These are phyloP conservation scores for Illadopsis cleaveri DNA, from an alignment of 2,113 vertebrate species.

Conservation along the genomic window DNA sequence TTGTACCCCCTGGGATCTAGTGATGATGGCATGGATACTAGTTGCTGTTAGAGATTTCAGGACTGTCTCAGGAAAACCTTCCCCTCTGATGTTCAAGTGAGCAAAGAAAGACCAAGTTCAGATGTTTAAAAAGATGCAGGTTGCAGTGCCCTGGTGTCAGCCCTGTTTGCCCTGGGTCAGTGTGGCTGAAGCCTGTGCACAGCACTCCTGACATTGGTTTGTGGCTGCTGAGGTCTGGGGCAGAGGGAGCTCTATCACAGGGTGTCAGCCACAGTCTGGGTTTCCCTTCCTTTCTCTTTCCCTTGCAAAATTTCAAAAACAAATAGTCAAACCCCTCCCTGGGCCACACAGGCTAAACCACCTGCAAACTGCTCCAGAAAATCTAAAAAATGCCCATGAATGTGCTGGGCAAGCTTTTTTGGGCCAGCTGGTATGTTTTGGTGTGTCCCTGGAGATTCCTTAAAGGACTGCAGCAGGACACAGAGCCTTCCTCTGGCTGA, in stretches of 20 bases:
- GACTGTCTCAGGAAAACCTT: background rate
- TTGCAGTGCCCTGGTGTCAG: background rate
- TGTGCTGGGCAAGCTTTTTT: background rate
- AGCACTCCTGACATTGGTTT: background rate
- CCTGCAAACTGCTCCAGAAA: background rate
- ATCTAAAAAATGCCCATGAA: background rate
- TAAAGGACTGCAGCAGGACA: background rate
- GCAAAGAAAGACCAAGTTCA: background rate
- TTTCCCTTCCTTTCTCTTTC: background rate
- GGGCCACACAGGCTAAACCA: background rate
- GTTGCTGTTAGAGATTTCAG: background rate
- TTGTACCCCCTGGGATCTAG: background rate
- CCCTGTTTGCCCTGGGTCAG: background rate
- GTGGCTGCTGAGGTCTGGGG: constrained; percentile 16
- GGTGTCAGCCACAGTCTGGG: background rate
- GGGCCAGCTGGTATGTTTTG: background rate
- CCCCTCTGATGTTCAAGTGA: background rate
- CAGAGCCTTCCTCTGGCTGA: background rate
- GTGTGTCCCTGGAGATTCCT: background rate
- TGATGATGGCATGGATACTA: background rate
- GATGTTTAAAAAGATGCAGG: background rate
- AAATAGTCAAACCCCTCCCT: background rate
- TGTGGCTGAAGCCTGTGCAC: background rate
- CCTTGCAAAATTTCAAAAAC: background rate
- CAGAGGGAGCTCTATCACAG: background rate